Percentiles rank a stretch among this genome's conserved stretches.
Evolutionary conservation across 2,113 vertebrate genomes (phyloP).

Genomic region (Tiliqua scincoides): DNA sequence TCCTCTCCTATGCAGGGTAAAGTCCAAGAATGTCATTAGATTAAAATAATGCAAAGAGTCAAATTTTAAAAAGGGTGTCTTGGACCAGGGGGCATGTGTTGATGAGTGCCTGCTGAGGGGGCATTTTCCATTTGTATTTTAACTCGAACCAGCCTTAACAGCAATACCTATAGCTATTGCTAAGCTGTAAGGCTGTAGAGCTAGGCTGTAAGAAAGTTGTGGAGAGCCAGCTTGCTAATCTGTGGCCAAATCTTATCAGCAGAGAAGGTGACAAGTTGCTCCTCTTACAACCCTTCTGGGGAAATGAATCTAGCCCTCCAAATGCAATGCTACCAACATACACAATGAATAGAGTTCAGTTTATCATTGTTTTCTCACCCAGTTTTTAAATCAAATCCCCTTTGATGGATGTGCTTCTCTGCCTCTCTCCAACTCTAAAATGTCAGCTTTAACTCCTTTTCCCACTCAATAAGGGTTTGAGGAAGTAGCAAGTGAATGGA

Average conservation of each 20-base stretch:
- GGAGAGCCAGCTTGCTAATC: not conserved
- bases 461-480: not conserved
- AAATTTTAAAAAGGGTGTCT: not conserved
- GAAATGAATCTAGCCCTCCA: not conserved
- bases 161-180: too few species aligned
- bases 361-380: not conserved
- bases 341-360: not conserved
- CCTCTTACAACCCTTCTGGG: not conserved
- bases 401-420: not conserved
- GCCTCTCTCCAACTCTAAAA: not conserved
- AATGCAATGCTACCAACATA: not conserved
- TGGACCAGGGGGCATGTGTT: not conserved
- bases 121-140: not conserved
- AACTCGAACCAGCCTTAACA: not conserved
- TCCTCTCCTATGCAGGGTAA: conserved; percentile 11
- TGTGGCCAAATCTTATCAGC: not conserved
- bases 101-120: not conserved
- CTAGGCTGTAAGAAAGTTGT: not conserved
- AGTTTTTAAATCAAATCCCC: not conserved
- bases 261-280: not conserved
- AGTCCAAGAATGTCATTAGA: not conserved
- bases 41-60: not conserved
- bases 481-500: not conserved
- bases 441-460: not conserved
- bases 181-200: too few species aligned